These are phyloP conservation scores for Acrobasis repandana DNA, from an alignment of 2,888 invertebrate species.

Conservation along the genomic window DNA sequence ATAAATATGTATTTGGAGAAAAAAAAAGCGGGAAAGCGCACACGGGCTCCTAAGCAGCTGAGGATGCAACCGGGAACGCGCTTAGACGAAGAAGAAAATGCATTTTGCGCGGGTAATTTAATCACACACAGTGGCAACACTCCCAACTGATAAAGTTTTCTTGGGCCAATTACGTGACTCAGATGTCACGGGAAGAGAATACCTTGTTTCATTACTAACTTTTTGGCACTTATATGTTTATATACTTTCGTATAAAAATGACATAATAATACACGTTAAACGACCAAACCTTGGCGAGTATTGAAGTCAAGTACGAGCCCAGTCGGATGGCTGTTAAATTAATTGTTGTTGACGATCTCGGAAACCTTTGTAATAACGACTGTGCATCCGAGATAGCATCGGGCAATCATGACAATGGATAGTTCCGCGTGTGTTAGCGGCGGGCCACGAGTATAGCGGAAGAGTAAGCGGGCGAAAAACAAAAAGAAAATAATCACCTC, in stretches of 20 bases:
- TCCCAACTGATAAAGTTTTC: too few species aligned
- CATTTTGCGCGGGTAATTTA: too few species aligned
- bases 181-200: too few species aligned
- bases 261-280: background rate
- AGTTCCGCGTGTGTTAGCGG: conserved; percentile 52
- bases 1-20: too few species aligned
- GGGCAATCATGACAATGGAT: conserved; percentile 45
- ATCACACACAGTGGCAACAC: too few species aligned
- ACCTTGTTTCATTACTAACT: too few species aligned
- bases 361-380: conserved; percentile 22
- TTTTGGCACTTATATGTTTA: background rate
- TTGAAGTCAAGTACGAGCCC: conserved; percentile 21
- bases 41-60: too few species aligned
- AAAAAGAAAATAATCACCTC: too few species aligned
- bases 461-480: background rate
- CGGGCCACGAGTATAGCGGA: background rate
- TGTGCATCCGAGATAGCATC: conserved; percentile 48
- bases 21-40: too few species aligned
- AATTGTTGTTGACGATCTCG: conserved; percentile 31
- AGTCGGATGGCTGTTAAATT: conserved; percentile 16
- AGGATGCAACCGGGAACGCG: too few species aligned
- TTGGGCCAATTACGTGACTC: too few species aligned
- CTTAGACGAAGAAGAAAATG: too few species aligned
- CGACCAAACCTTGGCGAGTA: conserved; percentile 16
- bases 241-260: background rate